phyloP scores from a whole-genome alignment of 2,797 vertebrate species.

The Macrochelys suwanniensis region DNA sequence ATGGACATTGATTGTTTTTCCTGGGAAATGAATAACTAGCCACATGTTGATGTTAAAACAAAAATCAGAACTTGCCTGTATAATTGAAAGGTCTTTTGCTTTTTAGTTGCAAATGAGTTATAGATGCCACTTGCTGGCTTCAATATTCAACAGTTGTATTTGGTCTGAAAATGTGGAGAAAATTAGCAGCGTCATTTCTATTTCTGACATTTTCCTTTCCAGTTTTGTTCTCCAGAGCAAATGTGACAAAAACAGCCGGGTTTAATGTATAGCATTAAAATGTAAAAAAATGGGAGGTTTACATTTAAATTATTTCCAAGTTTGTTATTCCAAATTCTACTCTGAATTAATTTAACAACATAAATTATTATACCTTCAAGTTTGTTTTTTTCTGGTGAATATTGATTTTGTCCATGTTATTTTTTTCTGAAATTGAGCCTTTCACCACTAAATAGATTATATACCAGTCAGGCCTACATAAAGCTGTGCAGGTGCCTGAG shows the following conservation, averaged over 20 bases:
- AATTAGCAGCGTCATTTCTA: slow-evolving; percentile 10
- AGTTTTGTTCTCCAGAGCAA: background rate
- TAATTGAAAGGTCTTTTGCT: slow-evolving; percentile 61
- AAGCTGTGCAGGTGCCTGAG: background rate
- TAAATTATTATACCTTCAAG: too few species aligned
- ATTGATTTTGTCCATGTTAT: background rate
- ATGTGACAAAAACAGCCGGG: too few species aligned
- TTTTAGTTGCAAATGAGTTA: slow-evolving; percentile 6
- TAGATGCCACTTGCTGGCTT: slow-evolving; percentile 11
- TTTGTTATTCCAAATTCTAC: too few species aligned
- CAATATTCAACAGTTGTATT: background rate
- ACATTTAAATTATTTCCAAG: too few species aligned
- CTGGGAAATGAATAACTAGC: slow-evolving; percentile 65
- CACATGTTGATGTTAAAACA: slow-evolving; percentile 69
- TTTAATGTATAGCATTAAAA: background rate
- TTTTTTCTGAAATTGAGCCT: slow-evolving; percentile 14
- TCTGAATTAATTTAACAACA: too few species aligned
- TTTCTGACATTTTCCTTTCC: slow-evolving; percentile 2
- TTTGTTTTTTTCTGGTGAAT: background rate
- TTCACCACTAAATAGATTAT: background rate
- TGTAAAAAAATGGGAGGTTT: slow-evolving; percentile 21
- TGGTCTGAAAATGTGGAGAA: slow-evolving; percentile 26
- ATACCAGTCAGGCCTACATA: background rate
- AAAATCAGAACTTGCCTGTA: background rate
- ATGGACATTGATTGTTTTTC: slow-evolving; percentile 61